Evolutionary conservation across 2,888 invertebrate species (phyloP).

Genomic region (Trichacis sp.): DNA sequence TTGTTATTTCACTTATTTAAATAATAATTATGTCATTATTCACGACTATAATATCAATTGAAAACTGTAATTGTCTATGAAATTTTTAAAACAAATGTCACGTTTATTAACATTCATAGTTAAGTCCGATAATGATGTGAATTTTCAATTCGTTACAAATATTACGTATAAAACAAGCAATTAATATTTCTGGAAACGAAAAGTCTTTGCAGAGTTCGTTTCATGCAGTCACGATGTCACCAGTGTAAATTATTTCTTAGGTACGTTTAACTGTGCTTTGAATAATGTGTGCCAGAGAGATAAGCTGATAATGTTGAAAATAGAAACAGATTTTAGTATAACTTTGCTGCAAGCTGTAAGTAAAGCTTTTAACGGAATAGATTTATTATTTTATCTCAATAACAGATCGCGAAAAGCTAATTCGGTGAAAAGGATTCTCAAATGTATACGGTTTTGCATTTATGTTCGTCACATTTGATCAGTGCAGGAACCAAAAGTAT

Average conservation of each 20-base stretch:
- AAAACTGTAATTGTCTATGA: too few relatives aligned
- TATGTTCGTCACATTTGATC: constrained; percentile 22
- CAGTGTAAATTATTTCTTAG: background rate
- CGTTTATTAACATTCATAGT: too few relatives aligned
- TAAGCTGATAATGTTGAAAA: constrained; percentile 2
- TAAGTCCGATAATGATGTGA: too few relatives aligned
- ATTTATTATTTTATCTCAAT: constrained; percentile 4
- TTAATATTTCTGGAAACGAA: background rate
- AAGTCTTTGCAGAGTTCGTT: constrained; percentile 7
- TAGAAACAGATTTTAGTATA: constrained; percentile 12
- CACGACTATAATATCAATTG: too few relatives aligned
- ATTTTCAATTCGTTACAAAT: too few relatives aligned
- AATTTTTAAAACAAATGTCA: too few relatives aligned
- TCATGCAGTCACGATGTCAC: constrained; percentile 9
- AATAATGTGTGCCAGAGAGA: constrained; percentile 1
- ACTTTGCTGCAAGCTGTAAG: constrained; percentile 2
- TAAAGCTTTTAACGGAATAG: constrained; percentile 9
- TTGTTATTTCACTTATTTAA: too few relatives aligned
- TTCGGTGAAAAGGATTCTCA: too few relatives aligned
- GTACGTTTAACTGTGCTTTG: background rate
- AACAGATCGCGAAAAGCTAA: constrained; percentile 9
- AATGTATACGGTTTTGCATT: constrained; percentile 14
- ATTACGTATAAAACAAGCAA: too few relatives aligned
- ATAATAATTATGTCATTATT: too few relatives aligned
- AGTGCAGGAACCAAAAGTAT: constrained; percentile 13